A percentile compares a stretch with the other conserved stretches of the same genome.
Evolutionary conservation across 2,113 vertebrate species (phyloP).

Genomic region (Dicaeum eximium): DNA sequence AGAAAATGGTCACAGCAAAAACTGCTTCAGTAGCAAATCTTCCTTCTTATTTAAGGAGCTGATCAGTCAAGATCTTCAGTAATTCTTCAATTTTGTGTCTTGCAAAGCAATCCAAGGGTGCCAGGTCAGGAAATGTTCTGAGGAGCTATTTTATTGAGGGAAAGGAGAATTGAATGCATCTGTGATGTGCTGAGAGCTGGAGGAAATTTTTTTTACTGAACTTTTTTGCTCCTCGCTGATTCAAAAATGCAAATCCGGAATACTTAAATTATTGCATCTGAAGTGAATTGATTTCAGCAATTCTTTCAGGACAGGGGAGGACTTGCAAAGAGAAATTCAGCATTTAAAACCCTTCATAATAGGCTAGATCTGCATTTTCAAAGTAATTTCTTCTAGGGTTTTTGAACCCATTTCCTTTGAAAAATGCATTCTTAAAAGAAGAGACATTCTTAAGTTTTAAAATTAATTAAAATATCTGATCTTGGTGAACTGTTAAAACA

Average conservation of each 20-base stretch:
- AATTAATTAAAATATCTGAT: not conserved
- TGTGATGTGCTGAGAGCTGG: not conserved
- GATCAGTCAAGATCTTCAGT: not conserved
- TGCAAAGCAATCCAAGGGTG: not conserved
- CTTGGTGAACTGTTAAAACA: not conserved
- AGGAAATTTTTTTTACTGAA: not conserved
- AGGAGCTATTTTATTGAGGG: not conserved
- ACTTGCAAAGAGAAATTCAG: not conserved
- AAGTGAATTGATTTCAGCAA: not conserved
- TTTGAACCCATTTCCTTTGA: not conserved
- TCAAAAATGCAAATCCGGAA: not conserved
- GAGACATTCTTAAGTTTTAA: not conserved
- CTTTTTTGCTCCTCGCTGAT: fast-evolving
- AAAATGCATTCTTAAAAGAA: not conserved
- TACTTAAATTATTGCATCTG: not conserved
- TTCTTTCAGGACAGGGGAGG: not conserved
- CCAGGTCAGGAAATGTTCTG: not conserved
- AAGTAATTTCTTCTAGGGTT: not conserved
- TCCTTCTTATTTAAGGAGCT: not conserved
- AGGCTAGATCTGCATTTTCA: not conserved
- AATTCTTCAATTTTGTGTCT: not conserved
- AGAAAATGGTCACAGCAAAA: not conserved
- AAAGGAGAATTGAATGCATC: not conserved
- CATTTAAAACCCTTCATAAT: not conserved
- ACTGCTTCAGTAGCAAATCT: fast-evolving